A percentile compares a stretch with the other conserved stretches of the same genome.
Conservation (phyloP, 2,888 invertebrate species). For the Lomographa bimaculata region DNA sequence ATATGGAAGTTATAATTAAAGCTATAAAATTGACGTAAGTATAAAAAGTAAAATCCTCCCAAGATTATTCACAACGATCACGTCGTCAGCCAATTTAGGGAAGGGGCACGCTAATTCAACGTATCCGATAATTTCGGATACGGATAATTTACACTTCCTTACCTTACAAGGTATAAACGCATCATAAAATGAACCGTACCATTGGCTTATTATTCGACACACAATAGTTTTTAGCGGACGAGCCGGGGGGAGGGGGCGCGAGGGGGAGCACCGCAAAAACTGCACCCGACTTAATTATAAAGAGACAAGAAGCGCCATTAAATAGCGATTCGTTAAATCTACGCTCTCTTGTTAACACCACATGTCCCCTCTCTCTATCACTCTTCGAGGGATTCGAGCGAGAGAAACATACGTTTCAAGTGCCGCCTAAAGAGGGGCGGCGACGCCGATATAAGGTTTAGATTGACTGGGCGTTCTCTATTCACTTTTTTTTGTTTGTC, state of each 20-base stretch:
- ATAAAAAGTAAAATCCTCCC: too few species aligned
- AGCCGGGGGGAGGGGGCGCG: slow-evolving; percentile 32
- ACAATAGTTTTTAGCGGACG: slow-evolving; percentile 64
- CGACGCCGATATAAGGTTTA: slow-evolving; percentile 76
- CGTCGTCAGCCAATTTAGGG: too few species aligned
- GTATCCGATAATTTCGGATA: slow-evolving; percentile 19
- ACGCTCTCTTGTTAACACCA: slow-evolving; percentile 79
- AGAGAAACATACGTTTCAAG: slow-evolving; percentile 45
- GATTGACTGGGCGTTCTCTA: slow-evolving; percentile 83
- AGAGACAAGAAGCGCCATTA: slow-evolving; percentile 83
- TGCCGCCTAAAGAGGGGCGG: slow-evolving; percentile 90
- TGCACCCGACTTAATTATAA: slow-evolving; percentile 84
- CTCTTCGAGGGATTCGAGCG: slow-evolving; percentile 36
- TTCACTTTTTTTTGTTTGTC: slow-evolving; percentile 73
- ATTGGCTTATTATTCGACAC: slow-evolving; percentile 55
- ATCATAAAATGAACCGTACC: slow-evolving; percentile 55
- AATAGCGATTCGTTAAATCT: slow-evolving; percentile 83
- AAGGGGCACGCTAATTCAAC: slow-evolving; percentile 6
- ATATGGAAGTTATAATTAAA: too few species aligned
- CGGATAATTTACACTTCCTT: slow-evolving; percentile 22
- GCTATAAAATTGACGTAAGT: too few species aligned
- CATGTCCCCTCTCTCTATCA: slow-evolving; percentile 54
- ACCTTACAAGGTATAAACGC: slow-evolving; percentile 33
- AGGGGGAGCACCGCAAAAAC: slow-evolving; percentile 71
- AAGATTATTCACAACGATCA: too few species aligned